phyloP scores from a whole-genome alignment of 2,113 vertebrate genomes.

The Enhydra lutris region DNA sequence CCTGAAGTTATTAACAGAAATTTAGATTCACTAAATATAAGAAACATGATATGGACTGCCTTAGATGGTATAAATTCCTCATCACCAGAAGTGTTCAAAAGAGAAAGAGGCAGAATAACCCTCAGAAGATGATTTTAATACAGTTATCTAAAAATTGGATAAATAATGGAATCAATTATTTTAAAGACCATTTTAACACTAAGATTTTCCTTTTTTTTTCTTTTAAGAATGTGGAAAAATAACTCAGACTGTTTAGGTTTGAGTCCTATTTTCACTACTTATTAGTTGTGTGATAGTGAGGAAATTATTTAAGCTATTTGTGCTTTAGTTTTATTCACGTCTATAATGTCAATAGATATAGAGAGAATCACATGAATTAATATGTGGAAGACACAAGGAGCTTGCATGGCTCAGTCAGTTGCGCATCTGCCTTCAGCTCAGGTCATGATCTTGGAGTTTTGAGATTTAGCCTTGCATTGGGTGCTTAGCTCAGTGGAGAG shows the following conservation, averaged over 20 bases:
- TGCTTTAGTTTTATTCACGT: not conserved
- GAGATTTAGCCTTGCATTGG: no score
- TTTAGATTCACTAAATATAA: not conserved
- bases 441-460: no score
- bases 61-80: not conserved
- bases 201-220: not conserved
- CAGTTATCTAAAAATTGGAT: not conserved
- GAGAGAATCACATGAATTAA: not conserved
- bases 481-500: no score
- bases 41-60: not conserved
- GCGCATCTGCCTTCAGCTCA: no score
- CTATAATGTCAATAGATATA: not conserved
- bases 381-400: not conserved
- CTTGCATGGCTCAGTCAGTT: no score
- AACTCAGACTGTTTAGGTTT: not conserved
- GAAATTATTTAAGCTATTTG: not conserved
- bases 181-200: not conserved
- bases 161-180: not conserved
- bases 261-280: not conserved
- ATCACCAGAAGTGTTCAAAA: not conserved
- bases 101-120: not conserved
- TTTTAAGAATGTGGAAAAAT: not conserved
- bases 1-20: not conserved
- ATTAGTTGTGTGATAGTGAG: not conserved
- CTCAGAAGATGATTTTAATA: not conserved